Base-by-base conservation (phyloP, 2,888 invertebrate genomes). In the Hylaea fasciaria region DNA sequence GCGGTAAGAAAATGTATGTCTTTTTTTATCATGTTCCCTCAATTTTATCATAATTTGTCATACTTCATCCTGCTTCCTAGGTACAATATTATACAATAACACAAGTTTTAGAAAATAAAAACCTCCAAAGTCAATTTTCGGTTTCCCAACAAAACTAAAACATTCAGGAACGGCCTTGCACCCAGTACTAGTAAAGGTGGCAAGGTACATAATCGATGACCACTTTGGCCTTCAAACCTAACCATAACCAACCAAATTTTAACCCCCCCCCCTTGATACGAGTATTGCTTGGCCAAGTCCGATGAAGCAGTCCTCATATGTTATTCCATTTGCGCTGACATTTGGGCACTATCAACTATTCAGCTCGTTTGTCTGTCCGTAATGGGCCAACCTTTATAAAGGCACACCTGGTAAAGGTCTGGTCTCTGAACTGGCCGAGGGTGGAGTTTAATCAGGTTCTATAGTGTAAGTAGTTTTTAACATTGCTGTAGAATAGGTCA, bases 281-380 rank as follows among this genome's bases (percentile, higher is more conserved):
- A 48, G 53, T 52, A 52, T 39, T 56, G 13, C n/a, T 46, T 29
- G 12, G 16, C 22, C 10, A 13, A 22, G 54, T 55, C 68, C 70
- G 73, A 77, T 74, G 64, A 70, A 72, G 72, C 69, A 66, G 49
- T 68, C 46, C 76, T 86, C 78, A 81, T 90, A 77, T 73, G 72
- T 79, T 88, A 90, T 90, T 90, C 90, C 83, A 89, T 90, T 90
- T 87, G 77, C 37, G 22, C 82, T 90, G 90, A 85, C 90, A 90
- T 90, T 90, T 89, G 75, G 78, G 71, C 48, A 53, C 52, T 41
- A 80, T 88, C 77, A 84, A 85, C 64, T 73, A 89, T 88, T 86
- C 80, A 86, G 77, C 76, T 59, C 56, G 74, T 68, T 66, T 68
- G 74, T 69, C 69, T 35, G 62, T 35, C 46, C 71, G 59, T 77